These are phyloP conservation scores for Calidris pugnax DNA, from an alignment of 2,113 vertebrate genomes.

Conservation along the genomic window DNA sequence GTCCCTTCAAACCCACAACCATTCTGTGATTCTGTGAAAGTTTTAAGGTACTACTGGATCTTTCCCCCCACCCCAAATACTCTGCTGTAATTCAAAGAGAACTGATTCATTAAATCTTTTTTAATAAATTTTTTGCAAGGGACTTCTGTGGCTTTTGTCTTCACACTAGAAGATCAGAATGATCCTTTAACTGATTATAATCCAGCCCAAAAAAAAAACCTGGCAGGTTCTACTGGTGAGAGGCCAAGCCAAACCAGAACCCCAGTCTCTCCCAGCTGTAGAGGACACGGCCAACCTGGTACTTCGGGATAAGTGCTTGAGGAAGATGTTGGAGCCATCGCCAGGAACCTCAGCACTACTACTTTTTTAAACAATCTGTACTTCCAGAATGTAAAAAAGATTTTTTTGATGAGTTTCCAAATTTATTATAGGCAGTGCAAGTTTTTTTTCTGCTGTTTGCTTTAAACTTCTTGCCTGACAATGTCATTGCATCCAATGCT, in stretches of 20 bases:
- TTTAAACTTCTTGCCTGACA: not conserved
- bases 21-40: not conserved
- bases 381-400: not conserved
- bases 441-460: not conserved
- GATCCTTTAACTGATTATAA: not conserved
- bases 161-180: not conserved
- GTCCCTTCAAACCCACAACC: not conserved
- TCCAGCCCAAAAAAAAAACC: not conserved
- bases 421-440: not conserved
- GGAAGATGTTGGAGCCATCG: not conserved
- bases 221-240: not conserved
- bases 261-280: not conserved
- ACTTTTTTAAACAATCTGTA: not conserved
- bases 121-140: not conserved
- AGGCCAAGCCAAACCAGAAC: not conserved
- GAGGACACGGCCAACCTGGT: fast-evolving
- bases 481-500: not conserved
- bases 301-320: not conserved
- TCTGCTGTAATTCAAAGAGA: not conserved
- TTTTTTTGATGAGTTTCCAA: not conserved
- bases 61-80: fast-evolving
- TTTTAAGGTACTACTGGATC: not conserved
- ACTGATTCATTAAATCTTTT: not conserved
- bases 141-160: not conserved
- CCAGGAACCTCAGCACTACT: not conserved